Percentiles rank a stretch among this genome's conserved stretches.
These are phyloP conservation scores for Mesorhabditis sp. DNA, from an alignment of 2,888 invertebrate genomes.

Conservation along the genomic window DNA sequence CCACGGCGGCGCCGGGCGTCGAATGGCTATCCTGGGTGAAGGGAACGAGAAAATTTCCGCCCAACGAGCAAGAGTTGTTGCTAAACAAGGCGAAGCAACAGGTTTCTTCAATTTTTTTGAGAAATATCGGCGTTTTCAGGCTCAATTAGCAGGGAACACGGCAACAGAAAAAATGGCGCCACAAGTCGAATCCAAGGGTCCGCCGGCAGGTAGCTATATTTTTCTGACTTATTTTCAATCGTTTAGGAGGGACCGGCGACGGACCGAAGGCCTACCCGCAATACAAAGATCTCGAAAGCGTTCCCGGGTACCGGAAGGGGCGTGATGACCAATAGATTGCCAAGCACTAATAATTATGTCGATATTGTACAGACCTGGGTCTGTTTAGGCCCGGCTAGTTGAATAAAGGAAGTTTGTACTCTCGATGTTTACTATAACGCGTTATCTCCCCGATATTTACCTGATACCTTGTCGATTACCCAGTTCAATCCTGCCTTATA, in stretches of 20 bases:
- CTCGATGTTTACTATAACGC: neutral
- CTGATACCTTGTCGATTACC: too few species aligned
- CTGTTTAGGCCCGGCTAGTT: neutral
- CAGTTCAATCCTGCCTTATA: slow-evolving; percentile 6
- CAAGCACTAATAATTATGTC: neutral
- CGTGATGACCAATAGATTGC: slow-evolving; percentile 11
- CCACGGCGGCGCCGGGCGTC: slow-evolving; percentile 30
- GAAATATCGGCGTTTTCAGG: slow-evolving; percentile 26
- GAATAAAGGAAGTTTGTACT: neutral
- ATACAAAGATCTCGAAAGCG: slow-evolving; percentile 43
- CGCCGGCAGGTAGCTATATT: slow-evolving; percentile 17
- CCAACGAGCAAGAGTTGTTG: slow-evolving; percentile 47
- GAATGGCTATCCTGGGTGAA: slow-evolving; percentile 54
- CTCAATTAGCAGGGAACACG: slow-evolving; percentile 42
- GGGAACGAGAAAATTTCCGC: slow-evolving; percentile 50
- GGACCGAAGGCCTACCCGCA: slow-evolving; percentile 29
- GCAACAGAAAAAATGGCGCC: slow-evolving; percentile 49
- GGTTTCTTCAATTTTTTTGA: slow-evolving; percentile 21
- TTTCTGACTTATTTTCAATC: slow-evolving; percentile 11
- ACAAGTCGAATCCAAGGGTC: slow-evolving; percentile 34
- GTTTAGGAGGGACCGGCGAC: neutral
- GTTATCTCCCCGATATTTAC: neutral
- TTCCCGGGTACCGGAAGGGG: slow-evolving; percentile 22
- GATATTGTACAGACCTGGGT: neutral
- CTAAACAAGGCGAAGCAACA: slow-evolving; percentile 46